Evolutionary conservation across 2,888 invertebrate genomes (phyloP).

Genomic region (Leptogaster cylindrica): DNA sequence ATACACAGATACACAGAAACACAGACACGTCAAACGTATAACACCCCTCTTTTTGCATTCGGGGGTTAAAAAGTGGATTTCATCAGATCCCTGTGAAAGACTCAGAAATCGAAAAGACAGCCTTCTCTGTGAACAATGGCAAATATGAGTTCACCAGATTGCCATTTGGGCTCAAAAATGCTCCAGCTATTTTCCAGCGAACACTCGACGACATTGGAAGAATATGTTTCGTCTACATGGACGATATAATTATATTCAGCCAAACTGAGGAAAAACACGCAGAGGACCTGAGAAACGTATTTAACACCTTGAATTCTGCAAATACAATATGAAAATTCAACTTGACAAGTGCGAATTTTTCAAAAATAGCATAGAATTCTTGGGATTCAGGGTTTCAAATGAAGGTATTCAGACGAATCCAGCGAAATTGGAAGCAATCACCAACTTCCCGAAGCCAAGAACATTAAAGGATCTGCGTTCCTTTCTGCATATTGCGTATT

Average conservation of each 20-base stretch:
- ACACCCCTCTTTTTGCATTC: too few species aligned
- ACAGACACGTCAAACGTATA: too few species aligned
- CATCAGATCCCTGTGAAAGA: constrained; percentile 18
- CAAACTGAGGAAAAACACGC: background rate
- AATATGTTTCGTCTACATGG: constrained; percentile 2
- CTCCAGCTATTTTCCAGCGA: constrained; percentile 11
- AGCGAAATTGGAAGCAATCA: background rate
- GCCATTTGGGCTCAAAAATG: constrained; percentile 17
- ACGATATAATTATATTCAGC: constrained; percentile 9
- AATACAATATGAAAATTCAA: constrained; percentile 7
- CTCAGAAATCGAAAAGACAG: constrained; percentile 1
- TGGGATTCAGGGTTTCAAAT: background rate
- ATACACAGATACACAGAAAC: too few species aligned
- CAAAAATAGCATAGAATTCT: background rate
- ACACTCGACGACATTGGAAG: background rate
- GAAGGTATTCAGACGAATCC: constrained; percentile 10
- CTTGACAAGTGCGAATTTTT: constrained; percentile 9
- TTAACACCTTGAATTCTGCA: background rate
- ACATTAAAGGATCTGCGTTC: background rate
- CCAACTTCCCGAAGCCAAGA: background rate
- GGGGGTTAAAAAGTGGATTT: constrained; percentile 18
- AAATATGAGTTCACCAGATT: constrained; percentile 3
- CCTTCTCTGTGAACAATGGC: background rate
- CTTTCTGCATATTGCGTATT: too few species aligned
- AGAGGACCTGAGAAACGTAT: background rate